These are phyloP conservation scores for Alligator sinensis DNA, from an alignment of 2,113 vertebrate genomes.

Conservation along the genomic window DNA sequence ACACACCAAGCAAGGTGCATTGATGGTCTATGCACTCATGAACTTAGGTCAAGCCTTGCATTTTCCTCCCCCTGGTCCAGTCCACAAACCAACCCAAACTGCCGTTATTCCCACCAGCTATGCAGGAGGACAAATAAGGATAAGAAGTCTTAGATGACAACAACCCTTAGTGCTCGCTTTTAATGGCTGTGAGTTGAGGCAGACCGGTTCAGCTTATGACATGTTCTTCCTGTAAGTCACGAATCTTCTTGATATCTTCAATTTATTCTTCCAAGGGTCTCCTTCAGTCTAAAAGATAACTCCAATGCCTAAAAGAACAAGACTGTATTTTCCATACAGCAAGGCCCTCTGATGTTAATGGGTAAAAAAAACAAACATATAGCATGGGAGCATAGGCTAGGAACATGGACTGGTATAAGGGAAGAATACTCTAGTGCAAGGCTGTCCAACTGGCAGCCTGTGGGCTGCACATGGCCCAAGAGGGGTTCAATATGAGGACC, in stretches of 20 bases:
- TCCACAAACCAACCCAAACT: not conserved
- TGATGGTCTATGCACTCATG: not conserved
- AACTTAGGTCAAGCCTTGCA: not conserved
- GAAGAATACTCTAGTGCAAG: no score
- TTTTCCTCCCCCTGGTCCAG: not conserved
- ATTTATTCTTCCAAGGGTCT: not conserved
- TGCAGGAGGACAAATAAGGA: not conserved
- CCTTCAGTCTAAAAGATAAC: fast-evolving
- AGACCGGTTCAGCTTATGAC: fast-evolving
- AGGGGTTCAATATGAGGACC: no score
- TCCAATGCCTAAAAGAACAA: no score
- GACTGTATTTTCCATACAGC: not conserved
- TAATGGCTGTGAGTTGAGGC: not conserved
- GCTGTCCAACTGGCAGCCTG: no score
- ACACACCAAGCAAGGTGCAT: not conserved
- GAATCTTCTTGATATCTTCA: no score
- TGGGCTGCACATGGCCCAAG: no score
- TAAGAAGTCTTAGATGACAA: not conserved
- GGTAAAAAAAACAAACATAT: not conserved
- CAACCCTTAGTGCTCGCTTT: not conserved
- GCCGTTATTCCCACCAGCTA: no score
- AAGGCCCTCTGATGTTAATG: not conserved
- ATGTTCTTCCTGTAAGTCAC: fast-evolving
- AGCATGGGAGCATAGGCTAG: not conserved
- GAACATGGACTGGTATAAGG: not conserved